Evolutionary conservation across 2,113 vertebrate species (phyloP).

Genomic region (Candoia aspera): DNA sequence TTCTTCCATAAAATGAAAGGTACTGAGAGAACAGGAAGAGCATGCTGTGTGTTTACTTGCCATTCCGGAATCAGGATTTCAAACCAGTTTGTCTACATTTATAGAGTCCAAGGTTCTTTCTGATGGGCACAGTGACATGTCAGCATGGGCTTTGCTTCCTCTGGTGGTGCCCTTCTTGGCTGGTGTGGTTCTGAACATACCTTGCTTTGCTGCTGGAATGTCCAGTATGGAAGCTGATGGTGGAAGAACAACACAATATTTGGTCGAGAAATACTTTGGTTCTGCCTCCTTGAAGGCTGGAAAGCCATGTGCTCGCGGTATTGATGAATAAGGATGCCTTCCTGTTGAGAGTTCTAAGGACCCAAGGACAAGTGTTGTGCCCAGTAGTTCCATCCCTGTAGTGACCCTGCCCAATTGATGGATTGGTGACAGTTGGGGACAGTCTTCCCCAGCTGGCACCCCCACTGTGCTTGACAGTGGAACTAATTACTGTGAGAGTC

Average conservation of each 20-base stretch:
- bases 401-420: background rate
- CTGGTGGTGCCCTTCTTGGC: background rate
- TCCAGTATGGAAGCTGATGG: background rate
- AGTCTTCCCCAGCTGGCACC: no score
- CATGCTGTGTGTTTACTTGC: background rate
- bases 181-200: background rate
- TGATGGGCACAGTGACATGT: background rate
- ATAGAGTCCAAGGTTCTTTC: background rate
- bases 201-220: background rate
- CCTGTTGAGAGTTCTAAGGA: background rate
- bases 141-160: background rate
- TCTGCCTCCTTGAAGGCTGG: background rate
- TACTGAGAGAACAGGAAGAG: background rate
- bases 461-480: no score
- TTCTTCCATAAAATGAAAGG: background rate
- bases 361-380: background rate
- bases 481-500: no score
- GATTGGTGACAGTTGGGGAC: no score
- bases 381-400: background rate
- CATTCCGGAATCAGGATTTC: slow-evolving; percentile 3
- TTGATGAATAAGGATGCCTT: background rate
- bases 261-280: background rate
- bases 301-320: background rate
- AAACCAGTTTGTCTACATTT: slow-evolving; percentile 14
- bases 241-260: background rate